These are phyloP conservation scores for Pampusana beccarii DNA, from an alignment of 2,113 vertebrate species.

Conservation along the genomic window DNA sequence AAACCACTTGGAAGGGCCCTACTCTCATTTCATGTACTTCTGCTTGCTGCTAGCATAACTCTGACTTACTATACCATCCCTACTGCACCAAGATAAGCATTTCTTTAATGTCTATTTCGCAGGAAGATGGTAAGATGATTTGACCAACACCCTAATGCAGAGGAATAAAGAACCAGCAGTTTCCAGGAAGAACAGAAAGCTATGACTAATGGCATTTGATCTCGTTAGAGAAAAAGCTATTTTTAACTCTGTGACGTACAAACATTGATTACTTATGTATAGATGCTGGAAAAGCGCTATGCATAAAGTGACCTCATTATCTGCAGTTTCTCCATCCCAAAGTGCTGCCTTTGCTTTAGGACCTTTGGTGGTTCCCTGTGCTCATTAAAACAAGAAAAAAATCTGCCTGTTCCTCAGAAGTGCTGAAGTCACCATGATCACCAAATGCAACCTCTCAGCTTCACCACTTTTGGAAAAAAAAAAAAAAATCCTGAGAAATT, in stretches of 20 bases:
- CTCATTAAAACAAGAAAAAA: background rate
- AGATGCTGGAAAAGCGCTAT: background rate
- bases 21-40: background rate
- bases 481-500: background rate
- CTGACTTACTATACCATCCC: background rate
- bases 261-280: slow-evolving; percentile 36
- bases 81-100: background rate
- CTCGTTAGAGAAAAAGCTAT: slow-evolving; percentile 18
- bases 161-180: background rate
- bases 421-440: background rate
- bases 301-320: background rate
- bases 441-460: background rate
- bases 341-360: background rate
- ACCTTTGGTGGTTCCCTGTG: background rate
- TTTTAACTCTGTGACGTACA: slow-evolving; percentile 50
- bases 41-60: background rate
- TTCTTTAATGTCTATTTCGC: background rate
- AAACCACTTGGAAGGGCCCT: background rate
- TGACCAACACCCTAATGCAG: background rate
- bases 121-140: background rate
- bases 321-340: background rate
- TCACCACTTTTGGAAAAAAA: background rate
- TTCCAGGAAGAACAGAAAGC: slow-evolving; percentile 5
- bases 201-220: slow-evolving; percentile 51
- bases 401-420: background rate